Percentiles rank a stretch among this genome's conserved stretches.
phyloP scores from a whole-genome alignment of 2,113 vertebrate genomes.

The Ramphastos sulfuratus region DNA sequence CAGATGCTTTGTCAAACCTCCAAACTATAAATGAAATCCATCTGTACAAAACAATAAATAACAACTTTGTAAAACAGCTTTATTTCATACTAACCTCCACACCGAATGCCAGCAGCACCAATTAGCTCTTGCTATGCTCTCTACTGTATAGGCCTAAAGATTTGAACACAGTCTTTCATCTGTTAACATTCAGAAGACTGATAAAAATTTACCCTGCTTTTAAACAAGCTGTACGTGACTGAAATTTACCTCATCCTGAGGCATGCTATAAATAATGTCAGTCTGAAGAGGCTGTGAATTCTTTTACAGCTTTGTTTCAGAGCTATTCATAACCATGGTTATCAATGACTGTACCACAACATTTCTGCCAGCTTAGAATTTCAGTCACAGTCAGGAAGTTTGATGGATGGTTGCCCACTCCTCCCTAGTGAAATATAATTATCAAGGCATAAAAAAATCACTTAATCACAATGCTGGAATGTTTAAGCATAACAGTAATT shows the following conservation, averaged over 20 bases:
- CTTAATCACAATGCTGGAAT: background rate
- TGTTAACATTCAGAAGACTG: constrained; percentile 71
- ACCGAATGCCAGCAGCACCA: constrained; percentile 48
- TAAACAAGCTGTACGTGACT: constrained; percentile 71
- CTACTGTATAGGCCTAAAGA: constrained; percentile 57
- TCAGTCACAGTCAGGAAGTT: constrained; percentile 65
- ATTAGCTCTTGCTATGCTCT: constrained; percentile 66
- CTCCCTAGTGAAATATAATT: constrained; percentile 43
- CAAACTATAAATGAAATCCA: constrained; percentile 75
- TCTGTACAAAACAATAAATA: constrained; percentile 71
- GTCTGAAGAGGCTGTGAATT: constrained; percentile 74
- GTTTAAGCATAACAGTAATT: constrained; percentile 41
- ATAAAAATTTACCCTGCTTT: constrained; percentile 76
- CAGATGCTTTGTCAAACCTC: constrained; percentile 70
- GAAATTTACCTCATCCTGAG: constrained; percentile 73
- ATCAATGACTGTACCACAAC: constrained; percentile 74
- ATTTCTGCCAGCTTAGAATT: constrained; percentile 65
- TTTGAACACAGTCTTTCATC: constrained; percentile 70
- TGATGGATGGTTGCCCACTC: constrained; percentile 58
- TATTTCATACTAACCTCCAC: constrained; percentile 63
- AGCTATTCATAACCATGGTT: constrained; percentile 74
- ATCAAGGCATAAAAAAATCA: constrained; percentile 35
- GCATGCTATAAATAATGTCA: constrained; percentile 68
- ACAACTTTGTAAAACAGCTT: constrained; percentile 48
- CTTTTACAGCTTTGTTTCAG: constrained; percentile 76